phyloP scores from a whole-genome alignment of 2,797 vertebrate species.

The Poeciliopsis paucimaculata region DNA sequence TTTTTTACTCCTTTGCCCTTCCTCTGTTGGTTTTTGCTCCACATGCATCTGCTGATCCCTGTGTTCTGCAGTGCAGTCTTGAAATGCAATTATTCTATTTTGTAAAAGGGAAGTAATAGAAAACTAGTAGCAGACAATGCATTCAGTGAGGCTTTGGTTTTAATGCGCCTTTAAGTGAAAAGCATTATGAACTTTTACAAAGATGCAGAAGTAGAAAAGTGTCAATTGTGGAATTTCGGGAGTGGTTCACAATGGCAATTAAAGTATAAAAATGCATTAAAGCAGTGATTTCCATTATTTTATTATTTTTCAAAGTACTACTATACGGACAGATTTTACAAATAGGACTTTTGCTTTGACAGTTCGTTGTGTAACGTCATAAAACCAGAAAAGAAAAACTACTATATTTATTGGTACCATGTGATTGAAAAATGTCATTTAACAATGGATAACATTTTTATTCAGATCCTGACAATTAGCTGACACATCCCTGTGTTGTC shows the following conservation, averaged over 20 bases:
- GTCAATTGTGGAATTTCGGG: constrained; percentile 28
- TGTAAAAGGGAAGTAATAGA: constrained; percentile 24
- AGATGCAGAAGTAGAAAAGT: constrained; percentile 3
- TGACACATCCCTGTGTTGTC: neutral
- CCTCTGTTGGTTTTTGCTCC: constrained; percentile 18
- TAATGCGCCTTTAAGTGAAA: constrained; percentile 11
- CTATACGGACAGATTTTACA: no score
- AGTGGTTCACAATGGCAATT: constrained; percentile 13
- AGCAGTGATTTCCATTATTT: neutral
- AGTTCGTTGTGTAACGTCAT: neutral
- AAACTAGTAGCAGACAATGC: constrained; percentile 39
- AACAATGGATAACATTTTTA: neutral
- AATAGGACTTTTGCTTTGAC: neutral
- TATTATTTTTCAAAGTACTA: neutral
- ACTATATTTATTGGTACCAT: neutral
- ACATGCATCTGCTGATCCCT: constrained; percentile 39
- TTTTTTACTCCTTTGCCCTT: constrained; percentile 14
- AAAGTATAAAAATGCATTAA: neutral
- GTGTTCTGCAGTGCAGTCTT: constrained; percentile 56
- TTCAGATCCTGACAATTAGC: neutral
- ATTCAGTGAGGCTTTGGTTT: constrained; percentile 24
- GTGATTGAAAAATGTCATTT: neutral
- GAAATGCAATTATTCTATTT: constrained; percentile 75
- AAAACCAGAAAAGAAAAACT: neutral
- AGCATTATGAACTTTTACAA: constrained; percentile 38